Conservation (phyloP, 1,140 invertebrate genomes). For the Calephelis virginiensis region DNA sequence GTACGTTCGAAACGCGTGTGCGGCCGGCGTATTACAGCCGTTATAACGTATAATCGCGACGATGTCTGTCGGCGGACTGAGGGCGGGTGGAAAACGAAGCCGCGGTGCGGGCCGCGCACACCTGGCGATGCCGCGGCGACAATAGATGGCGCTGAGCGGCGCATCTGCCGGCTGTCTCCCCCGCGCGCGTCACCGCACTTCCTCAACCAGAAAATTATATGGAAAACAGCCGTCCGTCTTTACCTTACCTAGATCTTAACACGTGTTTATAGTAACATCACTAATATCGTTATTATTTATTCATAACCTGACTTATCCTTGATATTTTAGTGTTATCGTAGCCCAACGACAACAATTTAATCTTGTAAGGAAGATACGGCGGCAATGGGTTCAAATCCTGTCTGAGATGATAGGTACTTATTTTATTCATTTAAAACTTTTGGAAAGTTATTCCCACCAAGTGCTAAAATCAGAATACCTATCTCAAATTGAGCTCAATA, state of each 20-base stretch:
- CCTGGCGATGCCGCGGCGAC: constrained; percentile 52
- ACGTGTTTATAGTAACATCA: constrained; percentile 60
- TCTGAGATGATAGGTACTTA: too few relatives aligned
- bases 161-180: constrained; percentile 59
- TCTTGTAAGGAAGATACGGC: too few relatives aligned
- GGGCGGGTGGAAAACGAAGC: constrained; percentile 53
- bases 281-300: too few relatives aligned
- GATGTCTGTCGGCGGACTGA: constrained; percentile 72
- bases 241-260: constrained; percentile 48
- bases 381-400: too few relatives aligned
- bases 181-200: constrained; percentile 36
- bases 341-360: too few relatives aligned
- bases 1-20: constrained; percentile 73
- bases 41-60: constrained; percentile 56
- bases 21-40: constrained; percentile 51
- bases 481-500: too few relatives aligned
- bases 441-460: too few relatives aligned
- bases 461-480: too few relatives aligned
- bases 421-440: too few relatives aligned
- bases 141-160: constrained; percentile 71
- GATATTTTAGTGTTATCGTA: too few relatives aligned
- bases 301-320: too few relatives aligned
- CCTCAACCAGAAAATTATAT: constrained; percentile 66
- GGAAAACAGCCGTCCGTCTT: constrained; percentile 67
- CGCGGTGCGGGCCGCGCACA: constrained; percentile 65